These are phyloP conservation scores for Microchrysa polita DNA, from an alignment of 2,888 invertebrate species.

Conservation along the genomic window DNA sequence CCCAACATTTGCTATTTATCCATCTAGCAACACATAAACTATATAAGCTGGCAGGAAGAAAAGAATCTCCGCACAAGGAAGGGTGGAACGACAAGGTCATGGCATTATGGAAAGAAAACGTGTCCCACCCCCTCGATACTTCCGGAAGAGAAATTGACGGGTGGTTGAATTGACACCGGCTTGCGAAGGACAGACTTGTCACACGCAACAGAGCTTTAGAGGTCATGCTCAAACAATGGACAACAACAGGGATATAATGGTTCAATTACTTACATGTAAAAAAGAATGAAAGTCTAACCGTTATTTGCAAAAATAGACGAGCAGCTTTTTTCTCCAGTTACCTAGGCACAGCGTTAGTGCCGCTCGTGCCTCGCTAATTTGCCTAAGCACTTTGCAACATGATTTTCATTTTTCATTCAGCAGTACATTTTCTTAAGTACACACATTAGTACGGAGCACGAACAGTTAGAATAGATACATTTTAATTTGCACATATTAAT, in stretches of 20 bases:
- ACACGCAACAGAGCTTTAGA: constrained; percentile 12
- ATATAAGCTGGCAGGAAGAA: background rate
- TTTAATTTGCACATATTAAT: constrained; percentile 13
- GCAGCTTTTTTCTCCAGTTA: too few species aligned
- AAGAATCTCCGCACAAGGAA: background rate
- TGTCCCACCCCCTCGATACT: background rate
- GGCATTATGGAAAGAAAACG: too few species aligned
- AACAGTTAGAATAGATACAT: constrained; percentile 19
- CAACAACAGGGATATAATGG: background rate
- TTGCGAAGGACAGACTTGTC: background rate
- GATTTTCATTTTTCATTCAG: too few species aligned
- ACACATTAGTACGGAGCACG: too few species aligned
- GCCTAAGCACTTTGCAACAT: too few species aligned
- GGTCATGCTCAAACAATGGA: constrained; percentile 21
- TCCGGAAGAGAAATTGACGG: background rate
- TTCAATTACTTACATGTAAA: too few species aligned
- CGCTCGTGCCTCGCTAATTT: too few species aligned
- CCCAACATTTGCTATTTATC: background rate
- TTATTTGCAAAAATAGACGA: too few species aligned
- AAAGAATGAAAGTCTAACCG: too few species aligned
- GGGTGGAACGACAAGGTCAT: background rate
- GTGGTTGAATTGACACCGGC: constrained; percentile 13
- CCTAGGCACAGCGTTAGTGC: too few species aligned
- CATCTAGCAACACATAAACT: too few species aligned
- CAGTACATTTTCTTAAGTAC: too few species aligned